Base-by-base conservation (phyloP, 2,888 invertebrate genomes). In the Drosophila vallismaia region DNA sequence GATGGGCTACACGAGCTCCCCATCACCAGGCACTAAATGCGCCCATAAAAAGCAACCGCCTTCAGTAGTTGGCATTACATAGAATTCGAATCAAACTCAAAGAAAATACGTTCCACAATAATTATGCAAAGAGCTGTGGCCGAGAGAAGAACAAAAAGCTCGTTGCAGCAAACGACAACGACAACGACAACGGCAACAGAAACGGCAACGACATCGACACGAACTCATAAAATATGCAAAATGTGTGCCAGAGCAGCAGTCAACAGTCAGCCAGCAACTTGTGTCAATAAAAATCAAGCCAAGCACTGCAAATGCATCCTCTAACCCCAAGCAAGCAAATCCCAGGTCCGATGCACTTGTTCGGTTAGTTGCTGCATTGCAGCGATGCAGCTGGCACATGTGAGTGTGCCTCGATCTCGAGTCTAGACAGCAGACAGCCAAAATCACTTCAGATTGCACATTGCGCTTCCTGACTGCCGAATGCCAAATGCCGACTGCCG, bases 181-280 rank as follows among this genome's bases (percentile, higher is more conserved):
- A 9, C 31, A 10, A 60, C 14, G 24, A 49, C 68, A 73, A 71
- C 72, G 59, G 9, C 33, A 33, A 33, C 33, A 10, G 33, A 10
- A 33, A 33, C n/a, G 36, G 36, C 36, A 36, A 64, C 60, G 60
- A 71, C 88, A 87, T 71, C 68, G 76, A 83, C 84, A 84, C 86
- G 88, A 88, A 66, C 89, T 86, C 80, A 89, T 86, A 84, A 88
- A 88, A 87, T 88, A 84, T 84, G 88, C 84, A 82, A 88, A 84
- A 84, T 88, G 84, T 84, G 84, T 86, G 88, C 86, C 89, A 88
- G 88, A 48, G 40, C 38, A 52, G 45, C 69, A 69, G 49, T 67
- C 66, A 49, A 66, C 79, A 82, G 74, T 75, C 85, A 75, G 77
- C 85, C 73, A 87, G 86, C 80, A 81, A 88, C 84, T 84, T 88